Evolutionary conservation across 2,888 invertebrate species (phyloP), one percentile per base, ranked within the genome.

Genomic region (Latheticus oryzae): DNA sequence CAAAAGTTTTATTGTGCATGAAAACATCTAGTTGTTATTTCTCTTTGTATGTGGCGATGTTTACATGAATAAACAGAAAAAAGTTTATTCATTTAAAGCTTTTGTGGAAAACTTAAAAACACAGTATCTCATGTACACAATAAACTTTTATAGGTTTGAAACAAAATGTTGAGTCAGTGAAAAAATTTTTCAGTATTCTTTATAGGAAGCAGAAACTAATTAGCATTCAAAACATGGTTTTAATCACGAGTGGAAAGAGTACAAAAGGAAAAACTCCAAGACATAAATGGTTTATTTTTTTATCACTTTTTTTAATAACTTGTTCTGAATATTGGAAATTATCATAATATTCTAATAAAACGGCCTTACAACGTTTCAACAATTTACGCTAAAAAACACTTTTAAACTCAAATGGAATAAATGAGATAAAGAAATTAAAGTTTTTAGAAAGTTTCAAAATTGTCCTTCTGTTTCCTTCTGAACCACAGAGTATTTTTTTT

Each of bases 111-210:
- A n/a, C n/a, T n/a, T n/a, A n/a, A n/a, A n/a, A n/a, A n/a, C n/a
- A n/a, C n/a, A n/a, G n/a, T n/a, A n/a, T n/a, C n/a, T n/a, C n/a
- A n/a, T n/a, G n/a, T n/a, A n/a, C n/a, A n/a, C n/a, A n/a, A n/a
- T n/a, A n/a, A n/a, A n/a, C n/a, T n/a, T n/a, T n/a, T n/a, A n/a
- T n/a, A n/a, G n/a, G n/a, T n/a, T n/a, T n/a, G n/a, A n/a, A 26
- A 26, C 26, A 26, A 26, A 26, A 3, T n/a, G 30, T 30, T 30
- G 2, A 13, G 4, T 4, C 12, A 26, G 26, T 21, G n/a, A 26
- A 26, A 26, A 26, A 7, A 26, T n/a, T 26, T 26, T 26, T 26
- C 26, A n/a, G n/a, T n/a, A n/a, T n/a, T n/a, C n/a, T n/a, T n/a
- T n/a, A n/a, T n/a, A n/a, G 26, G 8, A 26, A 30, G 13, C 13